phyloP scores from a whole-genome alignment of 1,140 invertebrate species.

The Drosophila funebris region DNA sequence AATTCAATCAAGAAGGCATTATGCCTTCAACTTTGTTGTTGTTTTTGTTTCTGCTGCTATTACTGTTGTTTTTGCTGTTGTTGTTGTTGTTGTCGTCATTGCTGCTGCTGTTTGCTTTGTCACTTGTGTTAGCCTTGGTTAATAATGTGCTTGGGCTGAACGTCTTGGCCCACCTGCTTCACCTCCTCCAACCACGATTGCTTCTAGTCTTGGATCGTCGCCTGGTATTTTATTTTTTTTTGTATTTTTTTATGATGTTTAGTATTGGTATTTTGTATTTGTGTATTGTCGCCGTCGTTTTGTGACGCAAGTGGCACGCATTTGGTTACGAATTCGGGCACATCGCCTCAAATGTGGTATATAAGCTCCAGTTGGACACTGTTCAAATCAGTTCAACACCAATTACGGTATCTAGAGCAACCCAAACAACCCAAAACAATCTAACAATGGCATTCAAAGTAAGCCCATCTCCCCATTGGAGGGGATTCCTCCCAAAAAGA shows the following conservation, averaged over 20 bases:
- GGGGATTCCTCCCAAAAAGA: no score
- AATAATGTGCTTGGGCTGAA: conserved; percentile 34
- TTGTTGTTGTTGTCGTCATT: conserved; percentile 25
- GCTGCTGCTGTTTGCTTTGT: conserved; percentile 52
- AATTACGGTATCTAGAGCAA: conserved; percentile 83
- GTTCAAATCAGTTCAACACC: conserved; percentile 81
- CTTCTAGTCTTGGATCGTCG: conserved; percentile 69
- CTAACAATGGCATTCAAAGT: conserved; percentile 83
- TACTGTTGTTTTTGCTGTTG: neutral
- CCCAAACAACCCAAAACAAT: conserved; percentile 35
- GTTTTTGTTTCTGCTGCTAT: neutral
- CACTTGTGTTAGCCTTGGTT: conserved; percentile 62
- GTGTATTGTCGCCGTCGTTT: conserved; percentile 60
- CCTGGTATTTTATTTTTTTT: conserved; percentile 30
- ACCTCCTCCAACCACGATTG: conserved; percentile 9
- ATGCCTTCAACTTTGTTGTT: conserved; percentile 42
- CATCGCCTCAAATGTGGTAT: conserved; percentile 63
- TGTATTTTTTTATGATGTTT: neutral
- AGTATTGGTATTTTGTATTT: conserved; percentile 47
- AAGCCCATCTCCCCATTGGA: conserved; percentile 42
- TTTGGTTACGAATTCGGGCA: conserved; percentile 60
- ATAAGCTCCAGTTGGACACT: conserved; percentile 69
- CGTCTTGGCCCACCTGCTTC: neutral
- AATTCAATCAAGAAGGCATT: conserved; percentile 81
- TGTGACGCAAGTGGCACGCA: conserved; percentile 75